Evolutionary conservation across 1,140 invertebrate species (phyloP), one percentile per base, ranked within the genome.

Genomic region (Monochamus saltuarius): DNA sequence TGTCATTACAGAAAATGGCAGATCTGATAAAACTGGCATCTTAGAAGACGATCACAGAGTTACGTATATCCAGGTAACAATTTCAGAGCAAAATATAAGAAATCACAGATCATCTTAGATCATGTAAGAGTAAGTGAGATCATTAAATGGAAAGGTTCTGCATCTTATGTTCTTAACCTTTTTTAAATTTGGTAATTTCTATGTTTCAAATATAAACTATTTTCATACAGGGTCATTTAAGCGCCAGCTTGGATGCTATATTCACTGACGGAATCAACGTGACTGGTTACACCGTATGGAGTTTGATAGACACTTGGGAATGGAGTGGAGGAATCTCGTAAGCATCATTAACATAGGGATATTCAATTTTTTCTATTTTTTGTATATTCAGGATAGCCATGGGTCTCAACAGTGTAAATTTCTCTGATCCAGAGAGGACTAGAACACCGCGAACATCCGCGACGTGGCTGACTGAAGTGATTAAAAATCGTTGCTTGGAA

Each of bases 341-440:
- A 29, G 22, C 2, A 29, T 3, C 22, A 6, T 29, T 29, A 29
- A 6, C 22, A 3, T 29, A 29, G 2, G 2, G 2, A 29, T 29
- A 29, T 29, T 29, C 2, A 29, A 29, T 29, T 3, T 6, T 29
- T 29, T 29, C 22, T 3, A 6, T 29, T 29, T 6, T 29, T 29
- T 29, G 2, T 29, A 29, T 29, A 29, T 29, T 29, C 22, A 29
- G 22, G 22, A 29, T 29, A 29, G 22, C 22, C 22, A 93, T 91
- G 73, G 91, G 91, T 1, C 67, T 93, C 0, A 85, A 87, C 67
- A 79, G 84, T 13, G 87, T 94, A 0, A 84, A 94, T 73, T 92
- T 91, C 67, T 79, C 75, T 1, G 81, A 85, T 64, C 82, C 85
- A 0, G 72, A 85, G 1, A 81, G 83, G 61, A 83, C 80, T 1